phyloP scores from a whole-genome alignment of 1,140 invertebrate species.

The Phenacoccus solenopsis region DNA sequence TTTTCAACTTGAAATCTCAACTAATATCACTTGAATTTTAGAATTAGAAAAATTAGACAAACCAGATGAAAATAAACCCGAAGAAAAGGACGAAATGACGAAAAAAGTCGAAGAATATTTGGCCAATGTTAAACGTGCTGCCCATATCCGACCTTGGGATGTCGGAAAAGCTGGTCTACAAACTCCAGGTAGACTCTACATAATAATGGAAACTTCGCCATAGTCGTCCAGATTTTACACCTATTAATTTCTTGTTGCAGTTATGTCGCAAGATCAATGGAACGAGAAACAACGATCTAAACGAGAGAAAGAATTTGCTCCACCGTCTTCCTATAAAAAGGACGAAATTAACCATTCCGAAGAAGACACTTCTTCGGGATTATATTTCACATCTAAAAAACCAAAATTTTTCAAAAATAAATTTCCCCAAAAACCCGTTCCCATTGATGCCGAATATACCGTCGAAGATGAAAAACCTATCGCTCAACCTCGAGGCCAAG shows the following conservation, averaged over 20 bases:
- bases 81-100: conserved; percentile 26
- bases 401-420: not conserved
- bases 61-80: not conserved
- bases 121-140: conserved; percentile 22
- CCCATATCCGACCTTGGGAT: conserved; percentile 50
- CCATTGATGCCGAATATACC: not conserved
- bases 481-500: not conserved
- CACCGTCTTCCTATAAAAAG: not conserved
- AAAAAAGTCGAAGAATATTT: conserved; percentile 25
- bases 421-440: not conserved
- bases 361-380: not conserved
- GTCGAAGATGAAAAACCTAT: not conserved
- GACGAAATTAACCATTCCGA: not conserved
- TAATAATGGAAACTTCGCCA: too few relatives aligned
- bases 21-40: not conserved
- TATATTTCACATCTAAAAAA: not conserved
- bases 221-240: not conserved
- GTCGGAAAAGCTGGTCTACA: conserved; percentile 40
- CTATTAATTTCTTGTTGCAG: conserved; percentile 26
- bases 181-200: conserved; percentile 26
- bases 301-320: conserved; percentile 52
- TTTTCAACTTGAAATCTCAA: not conserved
- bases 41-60: not conserved
- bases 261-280: conserved; percentile 67
- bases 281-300: conserved; percentile 54